phyloP scores from a whole-genome alignment of 2,888 invertebrate species.

The Andrena trimmerana region DNA sequence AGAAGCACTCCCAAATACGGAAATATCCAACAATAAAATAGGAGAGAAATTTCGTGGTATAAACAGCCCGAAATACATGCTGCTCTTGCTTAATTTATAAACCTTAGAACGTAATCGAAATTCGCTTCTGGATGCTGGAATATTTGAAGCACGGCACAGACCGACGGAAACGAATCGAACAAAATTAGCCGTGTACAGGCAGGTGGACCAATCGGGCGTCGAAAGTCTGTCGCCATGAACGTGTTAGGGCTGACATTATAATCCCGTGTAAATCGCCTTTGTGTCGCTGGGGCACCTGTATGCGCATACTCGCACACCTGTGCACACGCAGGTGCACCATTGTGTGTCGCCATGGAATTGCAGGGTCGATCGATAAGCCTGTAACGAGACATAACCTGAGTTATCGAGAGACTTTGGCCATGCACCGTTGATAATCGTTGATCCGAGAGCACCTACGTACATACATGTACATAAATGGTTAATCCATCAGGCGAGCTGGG shows the following conservation, averaged over 20 bases:
- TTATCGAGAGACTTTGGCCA: constrained; percentile 60
- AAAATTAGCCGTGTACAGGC: constrained; percentile 1
- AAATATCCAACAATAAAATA: neutral
- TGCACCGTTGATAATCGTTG: constrained; percentile 54
- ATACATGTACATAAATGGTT: constrained; percentile 48
- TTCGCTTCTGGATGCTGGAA: neutral
- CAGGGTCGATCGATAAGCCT: constrained; percentile 69
- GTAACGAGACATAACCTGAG: constrained; percentile 62
- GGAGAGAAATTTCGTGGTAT: too few species aligned
- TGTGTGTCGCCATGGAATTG: constrained; percentile 57
- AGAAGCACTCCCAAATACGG: neutral
- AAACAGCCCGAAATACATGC: too few species aligned
- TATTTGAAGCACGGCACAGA: neutral
- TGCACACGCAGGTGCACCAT: constrained; percentile 48
- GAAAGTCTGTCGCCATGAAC: constrained; percentile 27
- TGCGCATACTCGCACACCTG: constrained; percentile 18
- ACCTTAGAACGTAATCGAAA: neutral
- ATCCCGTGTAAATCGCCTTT: constrained; percentile 51
- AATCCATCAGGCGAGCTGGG: constrained; percentile 49
- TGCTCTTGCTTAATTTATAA: neutral
- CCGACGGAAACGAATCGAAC: neutral
- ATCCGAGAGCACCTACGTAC: constrained; percentile 45
- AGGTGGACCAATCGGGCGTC: constrained; percentile 25
- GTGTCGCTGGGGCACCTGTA: constrained; percentile 21
- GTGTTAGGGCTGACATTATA: constrained; percentile 34